phyloP scores from a whole-genome alignment of 2,888 invertebrate species.

The Thumatha senex region DNA sequence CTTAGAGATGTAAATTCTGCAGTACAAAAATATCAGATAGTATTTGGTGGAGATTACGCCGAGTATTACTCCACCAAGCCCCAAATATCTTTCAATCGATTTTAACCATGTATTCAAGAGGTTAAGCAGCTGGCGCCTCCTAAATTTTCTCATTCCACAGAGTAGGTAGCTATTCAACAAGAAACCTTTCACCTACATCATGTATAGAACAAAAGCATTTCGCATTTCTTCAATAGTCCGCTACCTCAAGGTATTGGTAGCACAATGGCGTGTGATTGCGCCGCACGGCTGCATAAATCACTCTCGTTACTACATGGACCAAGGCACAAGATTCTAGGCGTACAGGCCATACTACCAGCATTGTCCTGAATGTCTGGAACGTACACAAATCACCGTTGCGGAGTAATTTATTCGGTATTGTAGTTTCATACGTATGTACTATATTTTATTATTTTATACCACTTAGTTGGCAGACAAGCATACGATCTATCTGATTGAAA shows the following conservation, averaged over 20 bases:
- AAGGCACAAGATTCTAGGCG: constrained; percentile 18
- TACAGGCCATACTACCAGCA: not conserved
- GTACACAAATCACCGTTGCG: no score
- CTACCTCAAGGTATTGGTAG: constrained; percentile 37
- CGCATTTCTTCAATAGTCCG: constrained; percentile 11
- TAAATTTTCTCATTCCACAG: not conserved
- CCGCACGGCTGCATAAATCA: constrained; percentile 73
- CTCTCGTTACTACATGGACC: constrained; percentile 25
- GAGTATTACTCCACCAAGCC: no score
- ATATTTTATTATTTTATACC: no score
- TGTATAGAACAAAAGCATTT: constrained; percentile 9
- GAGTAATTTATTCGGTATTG: no score
- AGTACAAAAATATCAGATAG: no score
- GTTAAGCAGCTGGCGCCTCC: no score
- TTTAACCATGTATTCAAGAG: not conserved
- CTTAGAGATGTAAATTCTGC: no score
- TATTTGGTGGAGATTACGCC: no score
- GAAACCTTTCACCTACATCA: not conserved
- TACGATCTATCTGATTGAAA: no score
- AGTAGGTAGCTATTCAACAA: not conserved
- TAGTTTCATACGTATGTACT: no score
- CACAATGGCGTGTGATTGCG: constrained; percentile 74
- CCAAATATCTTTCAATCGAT: not conserved
- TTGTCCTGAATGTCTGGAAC: no score
- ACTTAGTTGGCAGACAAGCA: no score